Percentiles rank a stretch among this genome's conserved stretches.
These are phyloP conservation scores for Saguinus imperator DNA, from an alignment of 2,113 vertebrate genomes.

Conservation along the genomic window DNA sequence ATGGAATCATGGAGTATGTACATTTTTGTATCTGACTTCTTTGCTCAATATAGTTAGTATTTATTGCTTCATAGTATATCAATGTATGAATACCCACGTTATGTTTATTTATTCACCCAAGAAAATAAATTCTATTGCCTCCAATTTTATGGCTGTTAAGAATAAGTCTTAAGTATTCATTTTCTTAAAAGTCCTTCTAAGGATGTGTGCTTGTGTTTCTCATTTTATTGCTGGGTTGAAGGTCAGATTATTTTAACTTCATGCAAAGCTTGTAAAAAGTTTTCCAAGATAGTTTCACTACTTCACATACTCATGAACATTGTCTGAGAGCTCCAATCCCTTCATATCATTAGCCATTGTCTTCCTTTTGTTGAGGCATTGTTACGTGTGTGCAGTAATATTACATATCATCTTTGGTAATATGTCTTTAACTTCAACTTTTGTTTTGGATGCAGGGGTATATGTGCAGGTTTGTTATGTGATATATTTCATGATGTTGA, in stretches of 20 bases:
- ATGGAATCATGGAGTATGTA: background rate
- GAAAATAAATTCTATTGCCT: background rate
- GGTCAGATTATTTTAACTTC: background rate
- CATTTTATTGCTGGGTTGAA: background rate
- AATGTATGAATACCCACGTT: background rate
- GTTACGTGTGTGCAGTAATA: background rate
- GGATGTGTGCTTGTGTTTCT: background rate
- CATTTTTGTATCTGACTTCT: background rate
- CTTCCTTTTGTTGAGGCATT: background rate
- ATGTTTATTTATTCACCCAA: background rate
- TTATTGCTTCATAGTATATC: background rate
- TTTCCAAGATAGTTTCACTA: background rate
- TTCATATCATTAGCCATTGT: background rate
- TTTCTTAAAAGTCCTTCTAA: background rate
- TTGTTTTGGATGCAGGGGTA: no score
- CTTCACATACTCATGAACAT: background rate
- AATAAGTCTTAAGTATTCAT: background rate
- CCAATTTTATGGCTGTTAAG: background rate
- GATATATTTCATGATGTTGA: no score
- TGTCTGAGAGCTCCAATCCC: background rate
- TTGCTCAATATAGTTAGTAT: background rate
- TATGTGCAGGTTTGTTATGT: no score
- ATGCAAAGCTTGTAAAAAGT: background rate
- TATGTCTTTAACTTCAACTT: background rate
- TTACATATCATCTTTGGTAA: background rate